Evolutionary conservation across 2,888 invertebrate genomes (phyloP), one percentile per base, ranked within the genome.

Genomic region (Kuschelorhynchus macadamiae): DNA sequence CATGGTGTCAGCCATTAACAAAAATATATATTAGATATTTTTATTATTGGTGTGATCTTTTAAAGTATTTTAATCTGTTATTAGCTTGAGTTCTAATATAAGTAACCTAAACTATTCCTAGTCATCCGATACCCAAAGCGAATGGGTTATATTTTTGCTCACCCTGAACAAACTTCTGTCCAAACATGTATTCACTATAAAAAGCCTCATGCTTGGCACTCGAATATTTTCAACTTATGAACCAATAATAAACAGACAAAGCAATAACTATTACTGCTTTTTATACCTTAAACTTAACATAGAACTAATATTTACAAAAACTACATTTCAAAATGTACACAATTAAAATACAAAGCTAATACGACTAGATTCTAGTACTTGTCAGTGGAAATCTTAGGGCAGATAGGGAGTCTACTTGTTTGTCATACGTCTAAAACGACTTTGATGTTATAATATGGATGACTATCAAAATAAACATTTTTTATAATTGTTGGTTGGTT

Each of bases 341-440:
- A 60, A 56, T 25, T 47, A 12, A 61, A 63, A 63, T 69, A 69
- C 69, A 66, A 70, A 70, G 70, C 63, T 67, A 60, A 64, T 71
- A 64, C 64, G 71, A 71, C 71, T 71, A 71, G 71, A 71, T 57
- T 70, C 70, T 70, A 67, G 67, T 70, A 70, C 62, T 66, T 63
- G 70, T 70, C 70, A 70, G 65, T 68, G 47, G 39, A 50, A 60
- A 66, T 44, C 42, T 59, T 57, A 5, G 21, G 11, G 36, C 25
- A 30, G 21, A 14, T 18, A 14, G 17, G 17, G 4, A 47, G 47
- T 25, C 47, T 25, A 25, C 25, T 25, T 25, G 25, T 25, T 25
- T 25, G 4, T 3, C 36, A 36, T 7, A 36, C 11, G 12, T n/a
- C n/a, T n/a, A n/a, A 47, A 25, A 46, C 20, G 14, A 46, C 25